Conservation (phyloP, 2,113 vertebrate genomes). For the Onychorhynchus coronatus region DNA sequence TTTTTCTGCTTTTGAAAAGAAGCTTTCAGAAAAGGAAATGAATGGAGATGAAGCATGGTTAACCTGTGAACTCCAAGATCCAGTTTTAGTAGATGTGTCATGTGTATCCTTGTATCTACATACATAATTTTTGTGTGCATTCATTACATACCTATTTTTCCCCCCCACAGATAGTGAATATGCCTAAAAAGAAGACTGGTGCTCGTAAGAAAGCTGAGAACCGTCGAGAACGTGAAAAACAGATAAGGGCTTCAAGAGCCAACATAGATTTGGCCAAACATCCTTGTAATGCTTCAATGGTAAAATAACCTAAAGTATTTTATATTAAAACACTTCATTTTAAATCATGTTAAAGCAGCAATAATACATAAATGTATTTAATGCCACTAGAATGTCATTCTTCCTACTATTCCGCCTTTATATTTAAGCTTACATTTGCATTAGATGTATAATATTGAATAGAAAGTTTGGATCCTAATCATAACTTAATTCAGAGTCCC, state of each 20-base stretch:
- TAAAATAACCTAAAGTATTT: constrained; percentile 36
- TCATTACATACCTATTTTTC: not conserved
- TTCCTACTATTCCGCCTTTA: not conserved
- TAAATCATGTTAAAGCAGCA: not conserved
- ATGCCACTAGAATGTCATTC: not conserved
- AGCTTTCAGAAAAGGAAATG: not conserved
- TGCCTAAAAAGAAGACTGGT: constrained; percentile 99
- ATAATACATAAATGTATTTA: not conserved
- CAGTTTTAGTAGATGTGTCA: not conserved
- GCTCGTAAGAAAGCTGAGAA: constrained; percentile 96
- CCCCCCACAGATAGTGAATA: constrained; percentile 49
- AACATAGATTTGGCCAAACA: constrained; percentile 93
- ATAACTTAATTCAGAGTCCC: not conserved
- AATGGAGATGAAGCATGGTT: not conserved
- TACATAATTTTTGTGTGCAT: not conserved
- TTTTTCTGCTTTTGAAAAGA: not conserved
- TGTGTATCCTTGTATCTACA: not conserved
- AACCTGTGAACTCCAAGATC: not conserved
- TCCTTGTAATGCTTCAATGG: constrained; percentile 92
- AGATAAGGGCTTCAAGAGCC: constrained; percentile 84
- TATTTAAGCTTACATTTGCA: not conserved
- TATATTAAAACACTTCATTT: not conserved
- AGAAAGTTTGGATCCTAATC: not conserved
- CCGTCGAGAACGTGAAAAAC: constrained; percentile 93
- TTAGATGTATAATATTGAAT: not conserved